These are phyloP conservation scores for Lepeophtheirus nordmannii DNA, from an alignment of 2,888 invertebrate genomes.

Conservation along the genomic window DNA sequence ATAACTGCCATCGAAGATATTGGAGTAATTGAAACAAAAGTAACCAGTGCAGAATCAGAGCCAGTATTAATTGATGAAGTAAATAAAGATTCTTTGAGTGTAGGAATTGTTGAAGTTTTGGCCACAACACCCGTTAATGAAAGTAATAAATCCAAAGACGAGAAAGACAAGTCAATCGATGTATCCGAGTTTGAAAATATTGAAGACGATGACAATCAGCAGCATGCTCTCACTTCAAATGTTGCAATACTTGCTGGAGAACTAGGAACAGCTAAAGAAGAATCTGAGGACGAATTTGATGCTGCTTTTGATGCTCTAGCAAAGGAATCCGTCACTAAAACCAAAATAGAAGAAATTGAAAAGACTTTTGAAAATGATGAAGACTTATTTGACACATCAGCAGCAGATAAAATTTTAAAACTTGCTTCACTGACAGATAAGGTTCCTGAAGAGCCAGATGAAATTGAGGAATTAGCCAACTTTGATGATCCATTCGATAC, in stretches of 20 bases:
- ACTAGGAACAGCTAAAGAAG: constrained; percentile 25
- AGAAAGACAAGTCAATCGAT: constrained; percentile 27
- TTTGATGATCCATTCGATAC: constrained; percentile 27
- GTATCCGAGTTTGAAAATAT: constrained; percentile 29
- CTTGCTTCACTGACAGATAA: constrained; percentile 21
- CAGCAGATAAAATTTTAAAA: constrained; percentile 32
- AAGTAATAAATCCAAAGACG: not conserved
- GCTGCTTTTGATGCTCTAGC: constrained; percentile 63
- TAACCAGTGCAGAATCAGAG: constrained; percentile 22
- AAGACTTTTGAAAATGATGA: constrained; percentile 24
- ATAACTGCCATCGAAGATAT: constrained; percentile 25
- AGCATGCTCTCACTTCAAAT: constrained; percentile 12
- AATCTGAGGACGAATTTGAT: constrained; percentile 46
- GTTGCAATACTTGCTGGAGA: constrained; percentile 24
- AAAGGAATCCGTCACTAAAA: constrained; percentile 52
- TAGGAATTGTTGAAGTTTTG: not conserved
- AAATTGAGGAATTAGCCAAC: constrained; percentile 27
- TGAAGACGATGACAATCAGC: not conserved
- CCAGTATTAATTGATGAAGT: constrained; percentile 2
- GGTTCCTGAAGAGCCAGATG: constrained; percentile 9
- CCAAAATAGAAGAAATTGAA: constrained; percentile 30
- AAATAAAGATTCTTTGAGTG: constrained; percentile 1
- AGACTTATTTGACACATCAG: constrained; percentile 40
- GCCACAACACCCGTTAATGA: not conserved
- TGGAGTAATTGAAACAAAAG: constrained; percentile 24